These are phyloP conservation scores for Pachypanchax playfairii DNA, from an alignment of 2,113 vertebrate species.

Conservation along the genomic window DNA sequence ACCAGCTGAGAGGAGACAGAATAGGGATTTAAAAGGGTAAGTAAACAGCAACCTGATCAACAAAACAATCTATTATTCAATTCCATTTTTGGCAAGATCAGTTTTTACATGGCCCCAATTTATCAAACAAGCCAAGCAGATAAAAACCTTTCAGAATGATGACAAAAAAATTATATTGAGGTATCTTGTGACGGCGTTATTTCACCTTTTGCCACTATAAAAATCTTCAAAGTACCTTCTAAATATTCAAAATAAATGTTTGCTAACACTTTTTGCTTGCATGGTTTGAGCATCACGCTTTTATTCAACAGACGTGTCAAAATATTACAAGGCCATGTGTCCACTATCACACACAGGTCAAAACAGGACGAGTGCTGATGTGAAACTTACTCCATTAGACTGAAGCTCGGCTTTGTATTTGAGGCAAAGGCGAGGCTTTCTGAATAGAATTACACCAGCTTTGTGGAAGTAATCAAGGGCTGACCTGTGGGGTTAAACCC, in stretches of 20 bases:
- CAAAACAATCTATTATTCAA: slow-evolving; percentile 93
- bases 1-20: slow-evolving; percentile 92
- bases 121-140: slow-evolving; percentile 69
- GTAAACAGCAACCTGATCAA: slow-evolving; percentile 91
- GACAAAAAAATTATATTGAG: slow-evolving; percentile 23
- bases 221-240: slow-evolving; percentile 24
- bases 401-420: slow-evolving; percentile 83
- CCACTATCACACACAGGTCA: slow-evolving; percentile 92
- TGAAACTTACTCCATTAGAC: slow-evolving; percentile 87
- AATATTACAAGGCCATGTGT: background rate
- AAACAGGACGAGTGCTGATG: slow-evolving; percentile 78
- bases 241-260: slow-evolving; percentile 16
- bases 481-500: slow-evolving; percentile 98
- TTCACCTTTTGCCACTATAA: slow-evolving; percentile 24
- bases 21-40: slow-evolving; percentile 91
- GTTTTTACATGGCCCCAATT: slow-evolving; percentile 84
- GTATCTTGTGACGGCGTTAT: slow-evolving; percentile 39
- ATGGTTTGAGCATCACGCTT: background rate
- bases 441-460: slow-evolving; percentile 91
- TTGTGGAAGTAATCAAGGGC: slow-evolving; percentile 99
- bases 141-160: slow-evolving; percentile 30
- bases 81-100: slow-evolving; percentile 84
- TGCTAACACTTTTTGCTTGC: slow-evolving; percentile 3
- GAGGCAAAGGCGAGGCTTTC: slow-evolving; percentile 88
- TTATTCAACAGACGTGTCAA: slow-evolving; percentile 4